Evolutionary conservation across 2,797 vertebrate species (phyloP).

Genomic region (Heterohyrax brucei): DNA sequence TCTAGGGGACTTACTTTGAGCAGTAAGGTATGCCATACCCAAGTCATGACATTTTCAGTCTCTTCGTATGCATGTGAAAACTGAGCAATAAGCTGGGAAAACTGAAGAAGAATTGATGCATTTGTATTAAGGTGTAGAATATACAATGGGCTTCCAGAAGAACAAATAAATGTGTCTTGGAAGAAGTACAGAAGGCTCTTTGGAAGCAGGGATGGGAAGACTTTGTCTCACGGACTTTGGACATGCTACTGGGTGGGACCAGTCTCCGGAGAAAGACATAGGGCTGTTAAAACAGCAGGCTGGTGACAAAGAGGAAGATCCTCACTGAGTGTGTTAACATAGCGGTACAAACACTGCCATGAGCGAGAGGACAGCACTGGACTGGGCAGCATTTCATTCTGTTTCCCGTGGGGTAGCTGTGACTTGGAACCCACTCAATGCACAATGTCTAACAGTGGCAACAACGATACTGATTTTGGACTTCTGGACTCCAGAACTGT

Average conservation of each 20-base stretch:
- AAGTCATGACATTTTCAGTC: no score
- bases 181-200: neutral
- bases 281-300: no score
- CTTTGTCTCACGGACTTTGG: neutral
- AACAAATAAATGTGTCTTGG: neutral
- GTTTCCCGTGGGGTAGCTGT: no score
- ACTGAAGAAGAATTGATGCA: neutral
- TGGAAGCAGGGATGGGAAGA: neutral
- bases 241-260: no score
- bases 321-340: neutral
- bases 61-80: no score
- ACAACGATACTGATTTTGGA: neutral
- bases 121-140: neutral
- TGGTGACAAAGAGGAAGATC: neutral
- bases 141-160: neutral
- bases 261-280: no score
- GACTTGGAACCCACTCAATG: no score
- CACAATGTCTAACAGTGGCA: neutral
- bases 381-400: no score
- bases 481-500: neutral
- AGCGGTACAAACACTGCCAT: neutral
- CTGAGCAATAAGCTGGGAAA: no score
- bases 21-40: no score
- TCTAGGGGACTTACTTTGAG: no score
- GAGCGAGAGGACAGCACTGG: no score